Evolutionary conservation across 2,113 vertebrate genomes (phyloP).

Genomic region (Stigmatopora nigra): DNA sequence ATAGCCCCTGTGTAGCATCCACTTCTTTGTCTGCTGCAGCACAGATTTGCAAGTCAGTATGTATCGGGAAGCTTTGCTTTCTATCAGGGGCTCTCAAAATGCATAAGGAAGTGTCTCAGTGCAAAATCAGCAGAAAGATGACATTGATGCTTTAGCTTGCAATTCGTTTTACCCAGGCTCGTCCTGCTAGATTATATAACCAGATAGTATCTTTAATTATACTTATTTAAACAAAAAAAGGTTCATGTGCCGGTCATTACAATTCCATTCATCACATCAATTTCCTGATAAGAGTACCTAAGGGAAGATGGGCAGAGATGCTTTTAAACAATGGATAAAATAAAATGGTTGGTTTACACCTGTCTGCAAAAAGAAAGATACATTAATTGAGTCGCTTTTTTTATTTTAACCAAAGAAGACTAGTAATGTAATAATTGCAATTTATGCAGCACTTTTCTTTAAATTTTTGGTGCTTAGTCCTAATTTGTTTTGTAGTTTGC

Average conservation of each 20-base stretch:
- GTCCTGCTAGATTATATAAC: slow-evolving; percentile 50
- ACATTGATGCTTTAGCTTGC: slow-evolving; percentile 49
- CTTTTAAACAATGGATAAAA: slow-evolving; percentile 42
- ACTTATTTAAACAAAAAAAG: slow-evolving; percentile 59
- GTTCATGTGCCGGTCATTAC: slow-evolving; percentile 64
- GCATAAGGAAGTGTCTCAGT: slow-evolving; percentile 35
- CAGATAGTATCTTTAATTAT: slow-evolving; percentile 70
- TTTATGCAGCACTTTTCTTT: too few relatives aligned
- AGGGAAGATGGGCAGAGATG: slow-evolving; percentile 46
- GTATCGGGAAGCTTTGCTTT: slow-evolving; percentile 28
- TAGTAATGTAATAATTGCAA: too few relatives aligned
- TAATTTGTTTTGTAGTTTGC: too few relatives aligned
- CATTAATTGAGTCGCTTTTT: slow-evolving; percentile 6
- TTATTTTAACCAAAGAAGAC: slow-evolving; percentile 1
- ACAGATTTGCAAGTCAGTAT: slow-evolving; percentile 23
- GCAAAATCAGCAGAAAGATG: slow-evolving; percentile 55
- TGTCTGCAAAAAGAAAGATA: slow-evolving; percentile 14
- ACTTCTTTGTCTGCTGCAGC: slow-evolving; percentile 16
- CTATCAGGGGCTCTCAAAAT: slow-evolving; percentile 47
- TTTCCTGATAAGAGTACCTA: slow-evolving; percentile 64
- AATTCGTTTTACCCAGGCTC: slow-evolving; percentile 26
- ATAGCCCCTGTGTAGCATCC: slow-evolving; percentile 23
- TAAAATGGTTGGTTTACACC: slow-evolving; percentile 15
- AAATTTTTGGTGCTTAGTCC: too few relatives aligned
- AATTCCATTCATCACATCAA: slow-evolving; percentile 64